Conservation (phyloP, 1,140 invertebrate genomes). For the Eurosta solidaginis region DNA sequence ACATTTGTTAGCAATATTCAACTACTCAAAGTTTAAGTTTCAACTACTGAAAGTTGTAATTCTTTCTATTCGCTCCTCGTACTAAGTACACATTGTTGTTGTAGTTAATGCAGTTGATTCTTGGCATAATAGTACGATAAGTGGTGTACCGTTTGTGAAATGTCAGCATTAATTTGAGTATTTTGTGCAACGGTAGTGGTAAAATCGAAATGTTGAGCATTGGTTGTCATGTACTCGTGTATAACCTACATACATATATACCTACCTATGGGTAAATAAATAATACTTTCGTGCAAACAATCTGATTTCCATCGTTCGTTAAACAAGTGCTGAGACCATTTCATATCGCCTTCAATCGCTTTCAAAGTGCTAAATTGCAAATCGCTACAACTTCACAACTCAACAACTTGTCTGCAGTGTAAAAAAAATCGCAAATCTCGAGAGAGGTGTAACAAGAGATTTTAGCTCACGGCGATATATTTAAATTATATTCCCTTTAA, state of each 20-base stretch:
- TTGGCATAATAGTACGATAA: conserved; percentile 37
- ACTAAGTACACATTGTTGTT: conserved; percentile 32
- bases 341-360: not conserved
- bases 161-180: conserved; percentile 46
- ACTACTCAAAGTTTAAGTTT: not conserved
- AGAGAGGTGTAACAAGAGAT: no score
- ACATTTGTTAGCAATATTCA: no score
- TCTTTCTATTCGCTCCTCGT: not conserved
- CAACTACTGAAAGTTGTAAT: not conserved
- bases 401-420: no score
- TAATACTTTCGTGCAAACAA: no score
- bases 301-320: not conserved
- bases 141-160: conserved; percentile 51
- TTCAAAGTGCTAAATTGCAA: not conserved
- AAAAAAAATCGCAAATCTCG: no score
- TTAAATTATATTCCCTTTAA: no score
- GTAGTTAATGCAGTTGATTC: conserved; percentile 33
- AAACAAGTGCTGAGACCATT: not conserved
- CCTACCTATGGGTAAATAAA: no score
- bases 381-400: not conserved
- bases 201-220: no score
- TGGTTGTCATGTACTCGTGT: no score
- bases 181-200: not conserved
- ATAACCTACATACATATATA: no score
- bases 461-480: no score